Conservation (phyloP, 2,797 vertebrate genomes). For the Acanthurus lineatus region DNA sequence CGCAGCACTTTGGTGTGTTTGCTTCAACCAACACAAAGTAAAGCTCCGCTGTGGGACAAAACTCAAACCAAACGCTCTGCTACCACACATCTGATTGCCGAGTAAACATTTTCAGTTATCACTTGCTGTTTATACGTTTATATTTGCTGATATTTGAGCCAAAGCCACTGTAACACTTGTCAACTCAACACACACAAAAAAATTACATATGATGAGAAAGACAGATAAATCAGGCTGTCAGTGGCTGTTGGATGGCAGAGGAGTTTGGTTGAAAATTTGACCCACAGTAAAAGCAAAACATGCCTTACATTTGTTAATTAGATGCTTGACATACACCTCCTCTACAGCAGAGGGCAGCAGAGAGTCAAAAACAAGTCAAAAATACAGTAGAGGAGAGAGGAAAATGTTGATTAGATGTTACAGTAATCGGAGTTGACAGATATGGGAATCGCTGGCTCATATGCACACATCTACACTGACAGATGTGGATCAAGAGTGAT, state of each 20-base stretch:
- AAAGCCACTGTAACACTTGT: too few species aligned
- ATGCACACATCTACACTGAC: conserved; percentile 25
- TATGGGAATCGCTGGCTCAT: conserved; percentile 38
- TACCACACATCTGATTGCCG: background rate
- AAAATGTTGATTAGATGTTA: conserved; percentile 73
- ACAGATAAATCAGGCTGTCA: background rate
- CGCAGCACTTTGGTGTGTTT: conserved; percentile 4
- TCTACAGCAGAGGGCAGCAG: conserved; percentile 86
- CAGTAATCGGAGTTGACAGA: conserved; percentile 49
- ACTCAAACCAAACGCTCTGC: conserved; percentile 54
- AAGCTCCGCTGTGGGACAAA: conserved; percentile 23
- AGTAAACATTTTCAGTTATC: background rate
- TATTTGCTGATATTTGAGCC: background rate
- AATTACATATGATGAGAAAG: background rate
- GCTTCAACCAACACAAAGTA: conserved; percentile 17
- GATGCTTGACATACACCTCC: conserved; percentile 92
- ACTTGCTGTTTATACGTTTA: background rate
- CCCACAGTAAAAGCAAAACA: conserved; percentile 20
- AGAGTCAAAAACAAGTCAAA: conserved; percentile 59
- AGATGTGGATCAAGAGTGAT: conserved; percentile 14
- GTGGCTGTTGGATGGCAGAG: background rate
- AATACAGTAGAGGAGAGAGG: conserved; percentile 70
- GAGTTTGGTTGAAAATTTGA: conserved; percentile 52
- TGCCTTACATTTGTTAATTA: conserved; percentile 95
- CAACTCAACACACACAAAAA: background rate